Evolutionary conservation across 2,888 invertebrate genomes (phyloP), one percentile per base, ranked within the genome.

Genomic region (Ormyrus thymus): DNA sequence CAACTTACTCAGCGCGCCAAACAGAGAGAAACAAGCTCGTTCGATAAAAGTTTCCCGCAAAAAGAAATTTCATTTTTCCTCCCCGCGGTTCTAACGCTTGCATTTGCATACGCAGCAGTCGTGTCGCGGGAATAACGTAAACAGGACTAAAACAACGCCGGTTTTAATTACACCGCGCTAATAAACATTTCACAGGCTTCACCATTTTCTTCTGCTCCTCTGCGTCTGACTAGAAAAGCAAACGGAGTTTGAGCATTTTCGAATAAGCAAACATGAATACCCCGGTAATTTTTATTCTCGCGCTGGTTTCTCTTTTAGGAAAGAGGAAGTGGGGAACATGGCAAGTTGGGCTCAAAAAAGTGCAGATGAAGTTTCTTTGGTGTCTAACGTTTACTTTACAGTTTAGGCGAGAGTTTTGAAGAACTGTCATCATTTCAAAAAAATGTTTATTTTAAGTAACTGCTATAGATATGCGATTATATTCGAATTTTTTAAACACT

Each of bases 141-240:
- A 53, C 45, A 69, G 1, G n/a, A 13, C 9, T 46, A 29, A 56
- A 69, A 64, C 56, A 76, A 46, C 46, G 48, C 55, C 59, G 48
- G 13, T 71, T 53, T 71, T 71, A 77, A 77, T 77, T 77, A 71
- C 77, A 29, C 46, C 71, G 43, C 15, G 64, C 50, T 77, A 77
- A 77, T 71, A 71, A 70, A 71, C 71, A 59, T 77, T 71, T 65
- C 77, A 66, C 65, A 64, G 65, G 59, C 53, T 59, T 59, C n/a
- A 9, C 15, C 43, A 48, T 66, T 10, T 51, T 51, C 10, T 8
- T 13, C 55, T 29, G 2, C 43, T 29, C 29, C 29, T 29, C 1
- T 29, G 29, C 29, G 29, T 29, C 29, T 29, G 29, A 29, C 29
- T 29, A 29, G 29, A 29, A 29, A 29, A 29, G 29, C 29, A 1